phyloP scores from a whole-genome alignment of 2,888 invertebrate genomes.

The Drosophila rellima region DNA sequence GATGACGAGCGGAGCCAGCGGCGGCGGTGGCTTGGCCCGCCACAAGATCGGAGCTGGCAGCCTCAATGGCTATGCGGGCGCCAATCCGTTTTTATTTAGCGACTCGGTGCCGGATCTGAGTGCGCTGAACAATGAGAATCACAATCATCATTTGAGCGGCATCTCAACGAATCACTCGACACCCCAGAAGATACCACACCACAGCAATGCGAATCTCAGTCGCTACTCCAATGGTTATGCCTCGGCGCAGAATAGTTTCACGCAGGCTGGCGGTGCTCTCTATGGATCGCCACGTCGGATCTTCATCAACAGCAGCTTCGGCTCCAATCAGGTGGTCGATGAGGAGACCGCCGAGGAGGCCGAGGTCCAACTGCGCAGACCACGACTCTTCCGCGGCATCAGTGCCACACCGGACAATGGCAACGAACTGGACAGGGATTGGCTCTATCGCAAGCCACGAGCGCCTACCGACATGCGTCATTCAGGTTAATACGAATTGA shows the following conservation, averaged over 20 bases:
- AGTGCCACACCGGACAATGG: slow-evolving; percentile 83
- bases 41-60: slow-evolving; percentile 85
- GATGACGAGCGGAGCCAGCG: slow-evolving; percentile 84
- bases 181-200: slow-evolving; percentile 85
- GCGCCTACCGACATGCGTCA: slow-evolving; percentile 85
- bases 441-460: slow-evolving; percentile 85
- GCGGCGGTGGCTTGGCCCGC: slow-evolving; percentile 86
- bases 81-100: slow-evolving; percentile 85
- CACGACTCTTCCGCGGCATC: slow-evolving; percentile 77
- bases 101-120: slow-evolving; percentile 86
- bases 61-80: slow-evolving; percentile 83
- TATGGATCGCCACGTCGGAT: slow-evolving; percentile 85
- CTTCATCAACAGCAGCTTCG: slow-evolving; percentile 84
- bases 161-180: slow-evolving; percentile 85
- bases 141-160: slow-evolving; percentile 81
- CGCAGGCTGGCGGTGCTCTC: slow-evolving; percentile 73
- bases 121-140: slow-evolving; percentile 84
- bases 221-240: slow-evolving; percentile 84
- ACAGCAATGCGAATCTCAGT: slow-evolving; percentile 81
- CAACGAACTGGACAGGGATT: slow-evolving; percentile 84
- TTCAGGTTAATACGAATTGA: slow-evolving; percentile 80
- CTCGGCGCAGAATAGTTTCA: slow-evolving; percentile 83
- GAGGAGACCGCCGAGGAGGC: slow-evolving; percentile 84
- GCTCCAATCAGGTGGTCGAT: slow-evolving; percentile 84
- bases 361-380: slow-evolving; percentile 84